Evolutionary conservation across 64 coral and sea anemone species (phyloP).

Genomic region (Montipora foliosa): DNA sequence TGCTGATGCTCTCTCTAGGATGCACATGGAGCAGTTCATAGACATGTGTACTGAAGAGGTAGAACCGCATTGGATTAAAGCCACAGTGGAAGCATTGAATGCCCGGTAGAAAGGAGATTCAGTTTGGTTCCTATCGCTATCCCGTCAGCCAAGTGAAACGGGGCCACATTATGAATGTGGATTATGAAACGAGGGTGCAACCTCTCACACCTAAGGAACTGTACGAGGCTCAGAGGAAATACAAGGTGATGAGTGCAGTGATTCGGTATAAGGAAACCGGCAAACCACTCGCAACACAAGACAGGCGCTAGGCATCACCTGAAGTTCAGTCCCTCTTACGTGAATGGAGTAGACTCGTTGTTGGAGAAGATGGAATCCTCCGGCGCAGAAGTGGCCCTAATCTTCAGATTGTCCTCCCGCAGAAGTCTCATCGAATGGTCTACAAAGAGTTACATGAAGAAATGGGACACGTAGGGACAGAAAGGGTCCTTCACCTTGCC

Average conservation of each 20-base stretch:
- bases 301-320: no score
- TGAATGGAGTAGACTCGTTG: no score
- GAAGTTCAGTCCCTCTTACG: no score
- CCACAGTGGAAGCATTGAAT: constrained; percentile 4
- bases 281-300: no score
- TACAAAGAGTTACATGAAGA: no score
- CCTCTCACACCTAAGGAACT: constrained; percentile 4
- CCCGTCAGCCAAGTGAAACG: neutral
- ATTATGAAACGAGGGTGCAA: neutral
- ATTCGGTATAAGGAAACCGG: no score
- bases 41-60: neutral
- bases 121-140: constrained; percentile 1
- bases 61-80: constrained; percentile 13
- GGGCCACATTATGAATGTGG: neutral
- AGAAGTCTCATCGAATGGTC: no score
- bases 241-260: neutral
- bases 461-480: no score
- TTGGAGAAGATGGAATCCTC: no score
- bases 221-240: neutral
- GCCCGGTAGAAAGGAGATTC: neutral
- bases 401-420: no score
- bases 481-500: no score
- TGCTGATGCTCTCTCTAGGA: constrained; percentile 6
- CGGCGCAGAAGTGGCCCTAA: no score
- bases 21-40: neutral